Percentiles rank a stretch among this genome's conserved stretches.
These are phyloP conservation scores for Trissolcus brochymenae DNA, from an alignment of 2,888 invertebrate genomes.

Conservation along the genomic window DNA sequence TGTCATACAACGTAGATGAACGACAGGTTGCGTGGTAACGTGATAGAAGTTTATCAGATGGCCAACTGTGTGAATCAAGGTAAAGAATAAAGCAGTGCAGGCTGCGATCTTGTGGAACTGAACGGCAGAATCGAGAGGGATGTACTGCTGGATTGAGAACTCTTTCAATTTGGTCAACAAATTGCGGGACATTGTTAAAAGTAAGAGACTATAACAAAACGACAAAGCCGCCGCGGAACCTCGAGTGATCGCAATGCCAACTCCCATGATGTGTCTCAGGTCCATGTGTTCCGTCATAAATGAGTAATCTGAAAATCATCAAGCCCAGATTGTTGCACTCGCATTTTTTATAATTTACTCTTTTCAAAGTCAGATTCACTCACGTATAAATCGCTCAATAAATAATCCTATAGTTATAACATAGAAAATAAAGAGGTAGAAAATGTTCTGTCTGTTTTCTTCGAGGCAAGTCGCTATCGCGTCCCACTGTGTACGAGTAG, in stretches of 20 bases:
- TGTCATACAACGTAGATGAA: constrained; percentile 93
- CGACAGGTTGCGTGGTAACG: constrained; percentile 95
- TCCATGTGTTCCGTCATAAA: constrained; percentile 98
- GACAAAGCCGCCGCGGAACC: constrained; percentile 96
- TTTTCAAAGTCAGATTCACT: constrained; percentile 71
- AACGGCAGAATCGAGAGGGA: constrained; percentile 95
- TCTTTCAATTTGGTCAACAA: constrained; percentile 95
- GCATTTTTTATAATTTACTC: neutral
- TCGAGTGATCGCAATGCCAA: constrained; percentile 95
- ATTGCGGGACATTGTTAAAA: constrained; percentile 95
- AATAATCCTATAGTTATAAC: constrained; percentile 96
- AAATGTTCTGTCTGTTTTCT: constrained; percentile 96
- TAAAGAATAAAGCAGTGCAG: constrained; percentile 95
- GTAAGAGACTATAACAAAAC: constrained; percentile 93
- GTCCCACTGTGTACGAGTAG: constrained; percentile 89
- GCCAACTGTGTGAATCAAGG: constrained; percentile 92
- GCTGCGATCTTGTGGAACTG: constrained; percentile 98
- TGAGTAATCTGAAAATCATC: constrained; percentile 85
- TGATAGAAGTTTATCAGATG: constrained; percentile 99
- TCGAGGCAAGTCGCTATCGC: constrained; percentile 93
- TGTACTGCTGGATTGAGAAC: constrained; percentile 94
- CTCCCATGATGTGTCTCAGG: constrained; percentile 96
- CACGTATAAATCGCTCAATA: constrained; percentile 94
- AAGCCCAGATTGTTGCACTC: neutral
- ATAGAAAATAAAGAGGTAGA: constrained; percentile 95